phyloP scores from a whole-genome alignment of 2,888 invertebrate genomes.

The Piscicola geometra region DNA sequence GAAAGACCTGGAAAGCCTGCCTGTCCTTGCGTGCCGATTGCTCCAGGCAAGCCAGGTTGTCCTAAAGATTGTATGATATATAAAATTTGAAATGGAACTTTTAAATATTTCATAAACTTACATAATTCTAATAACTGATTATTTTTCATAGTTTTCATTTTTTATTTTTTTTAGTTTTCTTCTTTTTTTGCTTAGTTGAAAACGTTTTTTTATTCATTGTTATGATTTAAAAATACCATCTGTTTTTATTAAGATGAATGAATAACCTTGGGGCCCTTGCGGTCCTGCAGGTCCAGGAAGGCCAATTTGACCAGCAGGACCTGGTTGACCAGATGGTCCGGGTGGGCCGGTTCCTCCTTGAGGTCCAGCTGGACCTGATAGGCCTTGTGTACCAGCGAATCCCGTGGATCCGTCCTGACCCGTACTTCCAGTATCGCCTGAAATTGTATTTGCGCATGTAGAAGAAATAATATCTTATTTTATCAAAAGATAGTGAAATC shows the following conservation, averaged over 20 bases:
- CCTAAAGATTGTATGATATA: conserved; percentile 2
- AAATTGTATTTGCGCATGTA: not conserved
- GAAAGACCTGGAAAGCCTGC: conserved; percentile 32
- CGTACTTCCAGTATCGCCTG: conserved; percentile 50
- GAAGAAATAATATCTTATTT: not conserved
- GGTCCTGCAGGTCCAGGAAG: conserved; percentile 29
- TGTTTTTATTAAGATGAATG: too few relatives aligned
- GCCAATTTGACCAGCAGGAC: conserved; percentile 37
- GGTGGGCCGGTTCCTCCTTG: conserved; percentile 37
- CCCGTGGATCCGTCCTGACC: conserved; percentile 33
- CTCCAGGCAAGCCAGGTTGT: conserved; percentile 45
- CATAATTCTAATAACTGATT: too few relatives aligned
- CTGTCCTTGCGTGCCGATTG: conserved; percentile 42
- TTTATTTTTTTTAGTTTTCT: too few relatives aligned
- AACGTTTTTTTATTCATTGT: too few relatives aligned
- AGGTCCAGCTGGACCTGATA: conserved; percentile 35
- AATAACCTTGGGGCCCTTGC: conserved; percentile 28
- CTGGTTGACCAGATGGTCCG: conserved; percentile 30
- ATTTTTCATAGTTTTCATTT: too few relatives aligned
- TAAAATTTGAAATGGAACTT: too few relatives aligned
- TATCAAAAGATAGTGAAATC: too few relatives aligned
- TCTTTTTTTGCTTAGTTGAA: too few relatives aligned
- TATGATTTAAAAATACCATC: too few relatives aligned
- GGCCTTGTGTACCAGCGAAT: conserved; percentile 11
- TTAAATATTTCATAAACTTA: too few relatives aligned